Conservation (phyloP, 2,797 vertebrate genomes). For the Scolopax rusticola region DNA sequence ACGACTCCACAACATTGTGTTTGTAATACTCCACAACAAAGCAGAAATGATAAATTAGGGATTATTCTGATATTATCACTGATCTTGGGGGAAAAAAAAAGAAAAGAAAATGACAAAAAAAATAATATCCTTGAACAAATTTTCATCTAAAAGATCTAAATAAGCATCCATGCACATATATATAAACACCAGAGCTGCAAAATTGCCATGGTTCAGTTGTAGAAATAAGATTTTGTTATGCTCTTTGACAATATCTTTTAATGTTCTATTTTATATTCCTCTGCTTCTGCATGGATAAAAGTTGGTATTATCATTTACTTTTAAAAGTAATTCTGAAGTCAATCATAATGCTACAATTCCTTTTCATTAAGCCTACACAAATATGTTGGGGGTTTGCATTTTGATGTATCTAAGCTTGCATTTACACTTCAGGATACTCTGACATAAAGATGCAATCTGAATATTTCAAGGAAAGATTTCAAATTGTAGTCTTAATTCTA, state of each 20-base stretch:
- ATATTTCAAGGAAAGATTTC: not conserved
- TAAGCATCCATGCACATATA: not conserved
- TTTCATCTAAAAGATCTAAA: not conserved
- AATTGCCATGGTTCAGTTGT: not conserved
- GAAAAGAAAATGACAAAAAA: not conserved
- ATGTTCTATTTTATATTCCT: not conserved
- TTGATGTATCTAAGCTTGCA: not conserved
- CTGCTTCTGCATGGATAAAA: not conserved
- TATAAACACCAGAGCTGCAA: not conserved
- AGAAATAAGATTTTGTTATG: not conserved
- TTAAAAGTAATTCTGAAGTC: not conserved
- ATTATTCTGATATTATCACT: not conserved
- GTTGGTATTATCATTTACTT: not conserved
- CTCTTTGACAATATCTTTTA: not conserved
- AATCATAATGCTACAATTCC: not conserved
- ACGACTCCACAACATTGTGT: not conserved
- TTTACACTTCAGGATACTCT: conserved; percentile 9
- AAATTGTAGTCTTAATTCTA: not conserved
- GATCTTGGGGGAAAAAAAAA: not conserved
- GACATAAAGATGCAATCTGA: conserved; percentile 32
- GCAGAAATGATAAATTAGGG: not conserved
- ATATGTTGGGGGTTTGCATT: not conserved
- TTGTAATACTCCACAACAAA: not conserved
- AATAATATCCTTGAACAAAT: not conserved
- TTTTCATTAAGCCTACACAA: not conserved